Percentiles rank a stretch among this genome's conserved stretches.
Conservation (phyloP, 2,797 vertebrate species). For the Phrynocephalus guinanensis region DNA sequence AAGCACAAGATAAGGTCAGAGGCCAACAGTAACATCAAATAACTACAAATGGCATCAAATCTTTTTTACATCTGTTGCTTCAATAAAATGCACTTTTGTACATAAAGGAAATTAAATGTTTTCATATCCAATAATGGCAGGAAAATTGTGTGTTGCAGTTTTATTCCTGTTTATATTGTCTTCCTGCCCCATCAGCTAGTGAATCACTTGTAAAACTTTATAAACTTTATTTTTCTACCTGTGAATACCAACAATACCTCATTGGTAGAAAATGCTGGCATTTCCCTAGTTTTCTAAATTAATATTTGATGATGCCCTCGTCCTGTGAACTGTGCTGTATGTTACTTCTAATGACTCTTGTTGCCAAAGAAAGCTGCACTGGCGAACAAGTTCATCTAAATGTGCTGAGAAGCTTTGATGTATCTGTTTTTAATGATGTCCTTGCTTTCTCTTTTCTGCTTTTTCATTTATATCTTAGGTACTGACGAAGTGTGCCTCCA, state of each 20-base stretch:
- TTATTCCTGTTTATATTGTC: slow-evolving; percentile 72
- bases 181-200: slow-evolving; percentile 57
- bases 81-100: slow-evolving; percentile 75
- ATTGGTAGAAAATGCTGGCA: slow-evolving; percentile 32
- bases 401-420: slow-evolving; percentile 40
- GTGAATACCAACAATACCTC: slow-evolving; percentile 60
- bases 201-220: slow-evolving; percentile 63
- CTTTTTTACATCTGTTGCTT: slow-evolving; percentile 56
- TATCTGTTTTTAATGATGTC: slow-evolving; percentile 26
- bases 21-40: background rate
- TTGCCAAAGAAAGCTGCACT: slow-evolving; percentile 38
- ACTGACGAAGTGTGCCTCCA: slow-evolving; percentile 43
- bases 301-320: slow-evolving; percentile 38
- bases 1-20: background rate
- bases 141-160: slow-evolving; percentile 64
- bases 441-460: slow-evolving; percentile 43
- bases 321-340: slow-evolving; percentile 39
- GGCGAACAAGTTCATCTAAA: slow-evolving; percentile 21
- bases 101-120: slow-evolving; percentile 52
- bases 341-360: slow-evolving; percentile 42
- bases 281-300: slow-evolving; percentile 53
- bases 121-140: slow-evolving; percentile 68
- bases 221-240: slow-evolving; percentile 61
- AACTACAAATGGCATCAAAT: slow-evolving; percentile 14
- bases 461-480: slow-evolving; percentile 43